Percentiles rank a stretch among this genome's conserved stretches.
Conservation (phyloP, 2,113 vertebrate species). For the Caranx melampygus region DNA sequence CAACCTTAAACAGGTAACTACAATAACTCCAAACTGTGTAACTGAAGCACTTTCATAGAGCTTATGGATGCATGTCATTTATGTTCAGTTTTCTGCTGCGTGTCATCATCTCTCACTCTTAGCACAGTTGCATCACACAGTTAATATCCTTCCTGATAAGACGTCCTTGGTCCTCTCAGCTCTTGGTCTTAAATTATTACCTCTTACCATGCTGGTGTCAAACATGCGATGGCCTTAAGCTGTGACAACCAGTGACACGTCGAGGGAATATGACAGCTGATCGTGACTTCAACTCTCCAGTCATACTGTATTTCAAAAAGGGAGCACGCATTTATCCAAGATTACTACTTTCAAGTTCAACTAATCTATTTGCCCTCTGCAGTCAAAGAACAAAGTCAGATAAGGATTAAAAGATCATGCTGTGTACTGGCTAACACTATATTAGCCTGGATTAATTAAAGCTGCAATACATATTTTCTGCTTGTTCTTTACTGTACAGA, state of each 20-base stretch:
- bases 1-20: too few species aligned
- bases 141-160: slow-evolving; percentile 30
- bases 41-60: neutral
- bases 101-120: slow-evolving; percentile 20
- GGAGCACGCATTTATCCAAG: slow-evolving; percentile 3
- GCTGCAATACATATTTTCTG: slow-evolving; percentile 10
- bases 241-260: neutral
- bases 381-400: slow-evolving; percentile 23
- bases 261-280: neutral
- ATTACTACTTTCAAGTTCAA: slow-evolving; percentile 25
- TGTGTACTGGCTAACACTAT: slow-evolving; percentile 15
- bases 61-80: slow-evolving; percentile 35
- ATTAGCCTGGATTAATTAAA: slow-evolving; percentile 39
- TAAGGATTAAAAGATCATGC: slow-evolving; percentile 38
- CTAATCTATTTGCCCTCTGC: slow-evolving; percentile 37
- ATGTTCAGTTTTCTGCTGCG: slow-evolving; percentile 9
- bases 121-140: slow-evolving; percentile 18
- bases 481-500: neutral
- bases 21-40: too few species aligned
- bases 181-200: slow-evolving; percentile 31
- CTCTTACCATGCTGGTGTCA: neutral
- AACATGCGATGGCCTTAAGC: slow-evolving; percentile 9
- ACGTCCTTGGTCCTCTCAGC: slow-evolving; percentile 1
- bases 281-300: slow-evolving; percentile 1
- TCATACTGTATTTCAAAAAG: neutral